A percentile compares a stretch with the other conserved stretches of the same genome.
phyloP scores from a whole-genome alignment of 2,797 vertebrate genomes.

The Centropyge bicolor region DNA sequence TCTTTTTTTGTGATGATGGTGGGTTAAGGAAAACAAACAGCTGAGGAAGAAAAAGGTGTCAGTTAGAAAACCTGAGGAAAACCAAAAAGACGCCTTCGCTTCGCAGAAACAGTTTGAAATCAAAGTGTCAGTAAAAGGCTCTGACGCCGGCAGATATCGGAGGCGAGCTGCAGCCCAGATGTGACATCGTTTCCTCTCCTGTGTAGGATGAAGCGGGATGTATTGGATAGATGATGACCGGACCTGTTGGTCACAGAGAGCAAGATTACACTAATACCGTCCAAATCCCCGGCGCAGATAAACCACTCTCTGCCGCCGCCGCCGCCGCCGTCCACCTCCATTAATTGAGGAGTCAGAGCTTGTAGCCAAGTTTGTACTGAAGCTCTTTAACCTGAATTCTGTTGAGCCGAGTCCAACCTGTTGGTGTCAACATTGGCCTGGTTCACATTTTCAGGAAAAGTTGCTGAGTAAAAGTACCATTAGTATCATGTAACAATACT shows the following conservation, averaged over 20 bases:
- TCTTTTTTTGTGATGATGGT: not conserved
- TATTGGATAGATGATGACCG: conserved; percentile 39
- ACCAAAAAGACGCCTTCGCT: too few species aligned
- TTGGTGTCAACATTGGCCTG: not conserved
- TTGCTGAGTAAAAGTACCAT: not conserved
- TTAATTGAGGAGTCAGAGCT: conserved; percentile 4
- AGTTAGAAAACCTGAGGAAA: too few species aligned
- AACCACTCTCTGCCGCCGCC: not conserved
- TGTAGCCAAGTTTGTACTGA: not conserved
- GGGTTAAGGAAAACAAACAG: not conserved
- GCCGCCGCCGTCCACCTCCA: not conserved
- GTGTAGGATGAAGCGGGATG: conserved; percentile 41
- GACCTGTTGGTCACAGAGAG: conserved; percentile 61
- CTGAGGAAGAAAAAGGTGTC: not conserved
- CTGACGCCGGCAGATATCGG: not conserved
- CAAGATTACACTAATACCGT: conserved; percentile 72
- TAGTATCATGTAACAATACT: not conserved
- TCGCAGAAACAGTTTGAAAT: not conserved
- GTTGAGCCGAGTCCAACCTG: too few species aligned
- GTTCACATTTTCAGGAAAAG: too few species aligned
- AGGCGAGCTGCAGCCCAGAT: conserved; percentile 26
- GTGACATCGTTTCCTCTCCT: conserved; percentile 24
- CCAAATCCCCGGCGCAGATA: conserved; percentile 61
- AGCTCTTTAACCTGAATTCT: conserved; percentile 6
- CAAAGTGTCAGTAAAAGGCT: too few species aligned